These are phyloP conservation scores for Streblospio benedicti DNA, from an alignment of 1,140 invertebrate species.

Conservation along the genomic window DNA sequence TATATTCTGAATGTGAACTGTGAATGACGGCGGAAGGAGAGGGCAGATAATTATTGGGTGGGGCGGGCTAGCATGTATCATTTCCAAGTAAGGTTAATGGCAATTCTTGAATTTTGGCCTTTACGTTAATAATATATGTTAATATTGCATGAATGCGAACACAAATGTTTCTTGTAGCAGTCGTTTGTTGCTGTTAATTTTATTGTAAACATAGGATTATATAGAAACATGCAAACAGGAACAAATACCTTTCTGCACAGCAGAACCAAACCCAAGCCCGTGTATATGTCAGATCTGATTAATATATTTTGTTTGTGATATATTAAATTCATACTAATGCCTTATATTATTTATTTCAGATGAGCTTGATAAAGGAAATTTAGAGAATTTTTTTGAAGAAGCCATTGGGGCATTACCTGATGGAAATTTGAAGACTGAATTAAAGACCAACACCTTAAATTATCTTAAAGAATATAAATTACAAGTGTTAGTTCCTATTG, in stretches of 20 bases:
- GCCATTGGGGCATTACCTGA: background rate
- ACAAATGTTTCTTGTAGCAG: too few relatives aligned
- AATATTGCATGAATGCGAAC: too few relatives aligned
- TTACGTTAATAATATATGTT: too few relatives aligned
- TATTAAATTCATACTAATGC: background rate
- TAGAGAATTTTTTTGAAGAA: background rate
- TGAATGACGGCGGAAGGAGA: too few relatives aligned
- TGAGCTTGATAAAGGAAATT: background rate
- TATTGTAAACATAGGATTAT: background rate
- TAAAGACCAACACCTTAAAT: background rate
- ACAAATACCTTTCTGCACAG: background rate
- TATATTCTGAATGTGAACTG: too few relatives aligned
- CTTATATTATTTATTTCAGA: background rate
- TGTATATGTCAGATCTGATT: background rate
- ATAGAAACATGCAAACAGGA: background rate
- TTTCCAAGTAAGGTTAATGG: too few relatives aligned
- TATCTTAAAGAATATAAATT: background rate
- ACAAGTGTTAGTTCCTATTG: background rate
- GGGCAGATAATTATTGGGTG: too few relatives aligned
- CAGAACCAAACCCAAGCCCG: background rate
- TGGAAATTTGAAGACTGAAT: background rate
- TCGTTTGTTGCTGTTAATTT: too few relatives aligned
- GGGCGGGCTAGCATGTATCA: too few relatives aligned
- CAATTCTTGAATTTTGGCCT: too few relatives aligned
- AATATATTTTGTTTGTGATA: background rate